These are phyloP conservation scores for Hydrotaea cyrtoneurina DNA, from an alignment of 2,888 invertebrate genomes.

Conservation along the genomic window DNA sequence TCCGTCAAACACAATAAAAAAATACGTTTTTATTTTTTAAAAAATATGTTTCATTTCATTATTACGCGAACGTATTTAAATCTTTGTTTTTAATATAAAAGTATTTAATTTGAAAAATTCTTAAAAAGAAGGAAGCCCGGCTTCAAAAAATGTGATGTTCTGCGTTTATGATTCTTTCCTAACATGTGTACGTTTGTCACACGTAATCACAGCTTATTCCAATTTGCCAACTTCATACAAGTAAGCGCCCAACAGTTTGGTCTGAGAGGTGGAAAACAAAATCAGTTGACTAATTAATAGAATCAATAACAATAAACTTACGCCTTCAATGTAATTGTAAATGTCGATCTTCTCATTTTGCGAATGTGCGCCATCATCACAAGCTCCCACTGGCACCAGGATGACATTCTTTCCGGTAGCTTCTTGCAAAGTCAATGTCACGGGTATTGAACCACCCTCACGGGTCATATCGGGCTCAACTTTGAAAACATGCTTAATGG, in stretches of 20 bases:
- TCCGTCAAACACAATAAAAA: no score
- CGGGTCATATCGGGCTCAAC: slow-evolving; percentile 96
- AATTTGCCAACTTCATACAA: slow-evolving; percentile 85
- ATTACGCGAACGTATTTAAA: not conserved
- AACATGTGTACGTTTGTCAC: not conserved
- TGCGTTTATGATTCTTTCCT: not conserved
- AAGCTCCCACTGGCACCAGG: slow-evolving; percentile 94
- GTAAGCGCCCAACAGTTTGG: slow-evolving; percentile 95
- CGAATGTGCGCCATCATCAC: slow-evolving; percentile 98
- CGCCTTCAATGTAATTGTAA: slow-evolving; percentile 96
- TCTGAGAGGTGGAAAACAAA: slow-evolving; percentile 83
- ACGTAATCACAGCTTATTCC: slow-evolving; percentile 54
- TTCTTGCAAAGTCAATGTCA: slow-evolving; percentile 95
- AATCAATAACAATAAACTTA: slow-evolving; percentile 80
- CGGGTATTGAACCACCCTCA: slow-evolving; percentile 98
- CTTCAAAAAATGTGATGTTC: slow-evolving; percentile 57
- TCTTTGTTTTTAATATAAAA: slow-evolving; percentile 19
- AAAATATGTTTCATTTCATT: slow-evolving; percentile 16
- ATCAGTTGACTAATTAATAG: slow-evolving; percentile 38
- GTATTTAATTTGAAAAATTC: slow-evolving; percentile 26
- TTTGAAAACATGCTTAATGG: slow-evolving; percentile 91
- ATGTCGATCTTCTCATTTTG: slow-evolving; percentile 98
- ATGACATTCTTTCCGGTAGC: slow-evolving; percentile 96
- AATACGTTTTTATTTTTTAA: not conserved
- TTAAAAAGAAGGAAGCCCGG: slow-evolving; percentile 58